A percentile compares a stretch with the other conserved stretches of the same genome.
phyloP scores from a whole-genome alignment of 2,888 invertebrate species.

The Stegana nigrithorax region DNA sequence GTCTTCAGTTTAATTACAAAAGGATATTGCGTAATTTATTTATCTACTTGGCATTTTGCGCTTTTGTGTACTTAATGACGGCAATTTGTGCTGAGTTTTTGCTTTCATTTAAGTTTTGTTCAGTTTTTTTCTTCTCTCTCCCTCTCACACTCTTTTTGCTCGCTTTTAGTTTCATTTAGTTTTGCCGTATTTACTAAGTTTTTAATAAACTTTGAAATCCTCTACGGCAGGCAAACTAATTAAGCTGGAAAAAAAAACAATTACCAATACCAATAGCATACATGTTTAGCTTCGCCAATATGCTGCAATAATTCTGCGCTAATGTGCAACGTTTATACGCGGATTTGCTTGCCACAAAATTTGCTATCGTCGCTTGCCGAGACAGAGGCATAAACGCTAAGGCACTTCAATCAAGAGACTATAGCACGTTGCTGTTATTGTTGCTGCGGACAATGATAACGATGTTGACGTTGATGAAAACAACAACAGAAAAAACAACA shows the following conservation, averaged over 20 bases:
- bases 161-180: neutral
- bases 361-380: too few species aligned
- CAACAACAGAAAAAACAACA: neutral
- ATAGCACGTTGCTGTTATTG: neutral
- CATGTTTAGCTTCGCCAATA: too few species aligned
- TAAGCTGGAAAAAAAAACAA: too few species aligned
- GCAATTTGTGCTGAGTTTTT: constrained; percentile 8
- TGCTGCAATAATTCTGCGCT: too few species aligned
- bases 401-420: neutral
- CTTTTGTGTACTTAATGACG: constrained; percentile 6
- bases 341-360: too few species aligned
- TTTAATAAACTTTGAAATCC: too few species aligned
- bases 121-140: neutral
- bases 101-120: too few species aligned
- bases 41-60: neutral
- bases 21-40: constrained; percentile 15
- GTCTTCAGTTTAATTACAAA: constrained; percentile 14
- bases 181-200: neutral
- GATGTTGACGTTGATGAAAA: neutral
- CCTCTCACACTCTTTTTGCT: neutral
- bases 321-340: too few species aligned
- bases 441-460: neutral
- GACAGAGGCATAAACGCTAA: too few species aligned
- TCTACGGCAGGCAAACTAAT: too few species aligned
- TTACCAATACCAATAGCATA: too few species aligned